A percentile compares a stretch with the other conserved stretches of the same genome.
Evolutionary conservation across 2,113 vertebrate species (phyloP).

Genomic region (Dipodomys merriami): DNA sequence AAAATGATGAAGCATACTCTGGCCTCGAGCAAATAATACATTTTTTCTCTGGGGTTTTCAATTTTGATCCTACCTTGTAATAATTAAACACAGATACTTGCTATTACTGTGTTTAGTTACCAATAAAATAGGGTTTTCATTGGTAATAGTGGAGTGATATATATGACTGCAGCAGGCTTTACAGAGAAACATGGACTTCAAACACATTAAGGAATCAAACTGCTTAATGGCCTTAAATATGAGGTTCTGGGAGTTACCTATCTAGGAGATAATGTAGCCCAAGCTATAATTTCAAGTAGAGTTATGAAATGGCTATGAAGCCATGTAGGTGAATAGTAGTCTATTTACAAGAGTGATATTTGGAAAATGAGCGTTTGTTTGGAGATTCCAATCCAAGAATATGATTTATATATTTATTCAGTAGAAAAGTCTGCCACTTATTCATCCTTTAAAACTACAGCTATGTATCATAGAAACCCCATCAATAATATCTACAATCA

Average conservation of each 20-base stretch:
- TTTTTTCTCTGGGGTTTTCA: constrained; percentile 1
- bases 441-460: too few species aligned
- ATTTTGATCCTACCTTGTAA: background rate
- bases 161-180: background rate
- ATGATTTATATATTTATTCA: background rate
- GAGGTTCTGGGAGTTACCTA: too few species aligned
- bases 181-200: background rate
- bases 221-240: too few species aligned
- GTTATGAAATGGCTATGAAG: background rate
- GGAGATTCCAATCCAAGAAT: background rate
- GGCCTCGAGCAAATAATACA: background rate
- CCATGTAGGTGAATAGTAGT: background rate
- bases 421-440: background rate
- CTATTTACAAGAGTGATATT: background rate
- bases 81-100: constrained; percentile 20
- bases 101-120: constrained; percentile 1
- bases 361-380: background rate
- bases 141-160: background rate
- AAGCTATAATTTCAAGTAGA: background rate
- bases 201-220: background rate
- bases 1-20: constrained; percentile 9
- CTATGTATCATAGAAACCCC: background rate
- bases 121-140: background rate
- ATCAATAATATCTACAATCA: background rate
- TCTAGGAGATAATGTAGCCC: background rate